These are phyloP conservation scores for Andrena marginata DNA, from an alignment of 2,888 invertebrate genomes.

Conservation along the genomic window DNA sequence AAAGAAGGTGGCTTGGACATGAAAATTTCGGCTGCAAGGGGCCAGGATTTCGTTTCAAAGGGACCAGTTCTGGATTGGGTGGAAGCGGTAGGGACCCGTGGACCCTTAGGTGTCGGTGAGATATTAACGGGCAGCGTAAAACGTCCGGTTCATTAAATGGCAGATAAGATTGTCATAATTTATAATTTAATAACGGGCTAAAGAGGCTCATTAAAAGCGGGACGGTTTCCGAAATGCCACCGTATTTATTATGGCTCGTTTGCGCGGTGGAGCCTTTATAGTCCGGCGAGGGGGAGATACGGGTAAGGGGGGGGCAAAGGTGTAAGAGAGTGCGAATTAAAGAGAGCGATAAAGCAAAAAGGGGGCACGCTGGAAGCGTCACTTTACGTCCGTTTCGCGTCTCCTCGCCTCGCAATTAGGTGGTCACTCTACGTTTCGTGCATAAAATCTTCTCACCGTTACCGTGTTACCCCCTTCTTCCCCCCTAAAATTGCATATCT, in stretches of 20 bases:
- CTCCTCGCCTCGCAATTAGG: constrained; percentile 23
- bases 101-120: constrained; percentile 75
- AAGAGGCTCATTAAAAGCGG: constrained; percentile 82
- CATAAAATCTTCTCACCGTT: not conserved
- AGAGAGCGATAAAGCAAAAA: constrained; percentile 17
- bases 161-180: constrained; percentile 83
- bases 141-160: constrained; percentile 81
- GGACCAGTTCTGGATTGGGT: constrained; percentile 51
- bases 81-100: constrained; percentile 41
- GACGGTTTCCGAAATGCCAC: constrained; percentile 80
- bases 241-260: constrained; percentile 81
- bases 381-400: constrained; percentile 44
- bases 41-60: constrained; percentile 18
- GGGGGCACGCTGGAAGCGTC: constrained; percentile 17
- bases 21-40: not conserved
- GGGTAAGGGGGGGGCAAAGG: not conserved
- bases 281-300: not conserved
- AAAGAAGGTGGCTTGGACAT: not conserved
- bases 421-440: constrained; percentile 2
- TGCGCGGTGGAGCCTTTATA: constrained; percentile 53
- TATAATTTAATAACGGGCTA: constrained; percentile 84
- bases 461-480: not conserved
- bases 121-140: constrained; percentile 80
- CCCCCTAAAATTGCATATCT: not conserved
- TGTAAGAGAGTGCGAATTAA: constrained; percentile 27